Conservation (phyloP, 2,113 vertebrate genomes). For the Saguinus imperator region DNA sequence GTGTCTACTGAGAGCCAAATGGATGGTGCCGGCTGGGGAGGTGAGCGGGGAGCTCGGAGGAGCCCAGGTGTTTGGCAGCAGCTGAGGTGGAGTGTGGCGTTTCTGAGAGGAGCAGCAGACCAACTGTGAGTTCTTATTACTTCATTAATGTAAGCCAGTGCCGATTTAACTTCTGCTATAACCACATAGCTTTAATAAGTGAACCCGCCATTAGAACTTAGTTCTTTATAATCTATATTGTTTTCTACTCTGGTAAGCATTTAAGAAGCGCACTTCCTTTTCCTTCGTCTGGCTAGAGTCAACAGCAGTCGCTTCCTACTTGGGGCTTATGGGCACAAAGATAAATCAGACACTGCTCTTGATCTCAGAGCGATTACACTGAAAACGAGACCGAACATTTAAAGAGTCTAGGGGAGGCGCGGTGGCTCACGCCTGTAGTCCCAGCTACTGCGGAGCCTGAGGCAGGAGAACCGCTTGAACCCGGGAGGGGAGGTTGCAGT, state of each 20-base stretch:
- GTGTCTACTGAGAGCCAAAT: neutral
- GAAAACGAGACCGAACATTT: neutral
- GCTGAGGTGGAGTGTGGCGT: accelerated
- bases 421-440: too few relatives aligned
- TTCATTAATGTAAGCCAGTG: neutral
- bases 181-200: neutral
- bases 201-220: neutral
- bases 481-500: too few relatives aligned
- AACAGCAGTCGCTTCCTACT: neutral
- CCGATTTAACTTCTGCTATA: neutral
- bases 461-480: too few relatives aligned
- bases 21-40: neutral
- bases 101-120: accelerated
- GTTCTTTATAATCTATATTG: neutral
- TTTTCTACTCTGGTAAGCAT: neutral
- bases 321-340: neutral
- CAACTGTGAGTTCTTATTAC: neutral
- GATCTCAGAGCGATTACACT: neutral
- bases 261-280: neutral
- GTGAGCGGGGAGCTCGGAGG: neutral
- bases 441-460: too few relatives aligned
- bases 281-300: too few relatives aligned
- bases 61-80: neutral
- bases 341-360: neutral
- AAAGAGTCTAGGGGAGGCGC: neutral